phyloP scores from a whole-genome alignment of 2,113 vertebrate species.

The Nibea albiflora region DNA sequence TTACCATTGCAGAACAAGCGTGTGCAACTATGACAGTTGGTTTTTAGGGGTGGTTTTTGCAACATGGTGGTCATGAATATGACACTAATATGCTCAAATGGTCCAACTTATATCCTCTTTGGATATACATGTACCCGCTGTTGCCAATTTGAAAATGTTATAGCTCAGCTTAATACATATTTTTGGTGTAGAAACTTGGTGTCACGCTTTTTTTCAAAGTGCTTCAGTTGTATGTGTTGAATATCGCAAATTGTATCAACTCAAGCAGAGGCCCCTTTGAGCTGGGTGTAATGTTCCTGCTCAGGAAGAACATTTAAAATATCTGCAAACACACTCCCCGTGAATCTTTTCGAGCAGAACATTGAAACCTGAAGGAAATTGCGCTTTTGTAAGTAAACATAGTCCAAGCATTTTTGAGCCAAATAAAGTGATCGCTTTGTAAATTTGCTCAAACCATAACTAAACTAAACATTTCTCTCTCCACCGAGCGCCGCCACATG shows the following conservation, averaged over 20 bases:
- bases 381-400: neutral
- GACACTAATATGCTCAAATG: neutral
- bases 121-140: neutral
- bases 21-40: neutral
- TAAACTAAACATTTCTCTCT: slow-evolving; percentile 26
- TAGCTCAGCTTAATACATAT: slow-evolving; percentile 12
- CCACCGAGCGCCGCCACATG: neutral
- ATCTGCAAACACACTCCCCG: slow-evolving; percentile 4
- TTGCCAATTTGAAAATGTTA: slow-evolving; percentile 1
- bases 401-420: neutral
- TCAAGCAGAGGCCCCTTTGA: slow-evolving; percentile 25
- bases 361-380: slow-evolving; percentile 18
- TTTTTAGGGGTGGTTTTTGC: neutral
- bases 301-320: slow-evolving; percentile 20
- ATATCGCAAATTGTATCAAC: slow-evolving; percentile 12
- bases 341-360: slow-evolving; percentile 9
- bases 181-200: slow-evolving; percentile 10
- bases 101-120: neutral
- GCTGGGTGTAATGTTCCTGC: slow-evolving; percentile 18
- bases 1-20: neutral
- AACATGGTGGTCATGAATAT: neutral
- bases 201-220: slow-evolving; percentile 9
- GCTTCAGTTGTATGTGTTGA: slow-evolving; percentile 7
- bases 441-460: slow-evolving; percentile 26
- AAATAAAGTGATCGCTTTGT: slow-evolving; percentile 19